phyloP scores from a whole-genome alignment of 1,140 invertebrate species.

The Phymorhynchus buccinoides region DNA sequence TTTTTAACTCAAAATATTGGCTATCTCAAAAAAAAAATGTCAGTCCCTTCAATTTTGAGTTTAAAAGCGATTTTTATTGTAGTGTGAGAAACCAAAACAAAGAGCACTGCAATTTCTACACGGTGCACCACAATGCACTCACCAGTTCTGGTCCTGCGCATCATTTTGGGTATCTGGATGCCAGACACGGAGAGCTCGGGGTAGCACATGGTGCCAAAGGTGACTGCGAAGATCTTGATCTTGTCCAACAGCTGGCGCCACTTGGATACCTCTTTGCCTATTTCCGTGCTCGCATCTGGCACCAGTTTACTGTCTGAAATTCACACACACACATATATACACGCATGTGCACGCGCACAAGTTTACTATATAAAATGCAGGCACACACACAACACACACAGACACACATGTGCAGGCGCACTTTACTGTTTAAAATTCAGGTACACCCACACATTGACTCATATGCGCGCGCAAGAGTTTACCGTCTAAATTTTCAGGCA shows the following conservation, averaged over 20 bases:
- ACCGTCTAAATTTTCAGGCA: not conserved
- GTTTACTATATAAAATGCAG: too few species aligned
- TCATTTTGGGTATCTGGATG: slow-evolving; percentile 28
- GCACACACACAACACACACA: not conserved
- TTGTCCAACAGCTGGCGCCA: slow-evolving; percentile 41
- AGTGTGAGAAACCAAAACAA: too few species aligned
- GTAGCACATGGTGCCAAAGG: slow-evolving; percentile 46
- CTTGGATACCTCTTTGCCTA: slow-evolving; percentile 48
- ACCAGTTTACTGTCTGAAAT: slow-evolving; percentile 42
- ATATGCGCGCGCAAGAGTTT: not conserved
- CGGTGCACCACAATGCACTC: not conserved
- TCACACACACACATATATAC: too few species aligned
- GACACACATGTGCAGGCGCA: not conserved
- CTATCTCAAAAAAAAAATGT: too few species aligned
- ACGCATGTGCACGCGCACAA: too few species aligned
- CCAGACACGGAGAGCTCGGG: slow-evolving; percentile 46
- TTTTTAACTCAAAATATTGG: too few species aligned
- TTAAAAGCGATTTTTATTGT: too few species aligned
- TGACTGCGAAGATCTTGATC: slow-evolving; percentile 35
- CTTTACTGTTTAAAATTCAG: not conserved
- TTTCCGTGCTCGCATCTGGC: slow-evolving; percentile 44
- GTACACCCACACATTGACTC: not conserved
- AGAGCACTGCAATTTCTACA: too few species aligned
- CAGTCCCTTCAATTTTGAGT: too few species aligned
- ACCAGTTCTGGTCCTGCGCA: slow-evolving; percentile 30